A percentile compares a stretch with the other conserved stretches of the same genome.
Conservation (phyloP, 2,797 vertebrate species). For the Remorina albescens region DNA sequence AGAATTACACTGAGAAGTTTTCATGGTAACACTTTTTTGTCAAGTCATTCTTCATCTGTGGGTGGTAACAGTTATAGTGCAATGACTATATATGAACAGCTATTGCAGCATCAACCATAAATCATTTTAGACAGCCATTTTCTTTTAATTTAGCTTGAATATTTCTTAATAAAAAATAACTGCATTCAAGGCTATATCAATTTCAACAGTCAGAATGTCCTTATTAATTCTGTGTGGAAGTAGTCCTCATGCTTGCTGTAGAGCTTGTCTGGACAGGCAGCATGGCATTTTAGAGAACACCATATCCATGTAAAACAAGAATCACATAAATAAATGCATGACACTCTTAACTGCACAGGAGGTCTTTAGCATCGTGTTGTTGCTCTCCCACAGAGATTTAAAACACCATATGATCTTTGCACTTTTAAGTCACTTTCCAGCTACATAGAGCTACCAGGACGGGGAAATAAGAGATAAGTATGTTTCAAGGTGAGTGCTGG, state of each 20-base stretch:
- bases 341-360: slow-evolving; percentile 54
- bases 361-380: slow-evolving; percentile 68
- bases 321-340: slow-evolving; percentile 75
- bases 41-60: slow-evolving; percentile 53
- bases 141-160: not conserved
- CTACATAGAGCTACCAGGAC: slow-evolving; percentile 12
- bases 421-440: slow-evolving; percentile 69
- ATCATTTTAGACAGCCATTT: slow-evolving; percentile 5
- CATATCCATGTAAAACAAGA: slow-evolving; percentile 69
- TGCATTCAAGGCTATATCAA: slow-evolving; percentile 23
- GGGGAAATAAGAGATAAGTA: slow-evolving; percentile 49
- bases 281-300: slow-evolving; percentile 45
- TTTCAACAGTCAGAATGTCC: slow-evolving; percentile 10
- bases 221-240: slow-evolving; percentile 31
- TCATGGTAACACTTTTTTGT: slow-evolving; percentile 49
- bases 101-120: slow-evolving; percentile 21
- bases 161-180: slow-evolving; percentile 31
- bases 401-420: slow-evolving; percentile 55
- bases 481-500: slow-evolving; percentile 63
- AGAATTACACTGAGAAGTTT: slow-evolving; percentile 50
- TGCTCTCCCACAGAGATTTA: slow-evolving; percentile 63
- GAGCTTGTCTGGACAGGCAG: slow-evolving; percentile 49
- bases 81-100: slow-evolving; percentile 34
- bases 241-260: slow-evolving; percentile 23
- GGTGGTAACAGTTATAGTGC: slow-evolving; percentile 44